Percentiles rank a stretch among this genome's conserved stretches.
phyloP scores from a whole-genome alignment of 2,113 vertebrate genomes.

The Neomonachus schauinslandi region DNA sequence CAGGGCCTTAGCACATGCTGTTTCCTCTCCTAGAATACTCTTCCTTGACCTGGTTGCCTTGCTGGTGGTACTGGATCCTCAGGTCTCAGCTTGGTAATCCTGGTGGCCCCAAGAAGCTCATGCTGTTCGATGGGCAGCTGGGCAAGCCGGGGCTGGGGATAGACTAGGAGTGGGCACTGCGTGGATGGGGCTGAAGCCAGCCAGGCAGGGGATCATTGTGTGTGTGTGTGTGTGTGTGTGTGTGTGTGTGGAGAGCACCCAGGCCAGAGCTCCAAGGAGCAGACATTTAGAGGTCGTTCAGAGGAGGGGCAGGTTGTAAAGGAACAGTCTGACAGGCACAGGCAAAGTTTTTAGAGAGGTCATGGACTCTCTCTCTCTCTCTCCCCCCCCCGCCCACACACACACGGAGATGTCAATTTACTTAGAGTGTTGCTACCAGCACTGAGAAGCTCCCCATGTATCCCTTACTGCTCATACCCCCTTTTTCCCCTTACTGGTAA shows the following conservation, averaged over 20 bases:
- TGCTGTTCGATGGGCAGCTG: not conserved
- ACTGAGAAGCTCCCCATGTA: not conserved
- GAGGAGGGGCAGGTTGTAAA: no score
- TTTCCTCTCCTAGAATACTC: not conserved
- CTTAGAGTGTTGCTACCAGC: not conserved
- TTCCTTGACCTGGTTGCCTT: not conserved
- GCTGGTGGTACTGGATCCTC: not conserved
- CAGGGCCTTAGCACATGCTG: not conserved
- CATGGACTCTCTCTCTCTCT: no score
- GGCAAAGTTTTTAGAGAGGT: not conserved
- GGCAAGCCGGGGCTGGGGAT: not conserved
- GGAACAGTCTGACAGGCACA: not conserved
- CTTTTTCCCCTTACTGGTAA: not conserved
- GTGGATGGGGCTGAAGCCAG: not conserved
- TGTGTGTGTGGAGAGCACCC: not conserved
- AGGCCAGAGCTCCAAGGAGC: not conserved
- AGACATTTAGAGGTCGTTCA: not conserved
- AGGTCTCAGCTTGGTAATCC: not conserved
- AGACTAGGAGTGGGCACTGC: not conserved
- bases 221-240: not conserved
- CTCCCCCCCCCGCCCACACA: rapidly evolving
- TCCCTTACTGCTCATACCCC: not conserved
- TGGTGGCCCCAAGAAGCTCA: not conserved
- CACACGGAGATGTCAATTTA: not conserved
- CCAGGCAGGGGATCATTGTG: not conserved